phyloP scores from a whole-genome alignment of 2,113 vertebrate genomes.

The Gambusia affinis region DNA sequence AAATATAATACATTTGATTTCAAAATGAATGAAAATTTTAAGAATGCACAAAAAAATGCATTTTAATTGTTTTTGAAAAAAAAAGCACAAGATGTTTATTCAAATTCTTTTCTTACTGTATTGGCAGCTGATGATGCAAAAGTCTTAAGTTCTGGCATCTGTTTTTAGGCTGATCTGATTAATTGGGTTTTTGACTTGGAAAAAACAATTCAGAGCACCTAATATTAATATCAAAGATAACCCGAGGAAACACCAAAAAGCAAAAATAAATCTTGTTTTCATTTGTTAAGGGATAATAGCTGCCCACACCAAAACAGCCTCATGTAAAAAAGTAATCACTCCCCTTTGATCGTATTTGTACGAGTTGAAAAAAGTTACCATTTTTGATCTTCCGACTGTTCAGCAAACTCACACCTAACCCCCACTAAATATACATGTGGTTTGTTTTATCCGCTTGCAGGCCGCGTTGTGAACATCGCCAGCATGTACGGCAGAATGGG shows the following conservation, averaged over 20 bases:
- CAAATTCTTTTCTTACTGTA: no score
- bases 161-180: not conserved
- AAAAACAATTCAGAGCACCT: not conserved
- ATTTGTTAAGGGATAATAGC: not conserved
- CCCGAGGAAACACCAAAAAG: not conserved
- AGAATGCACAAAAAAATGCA: no score
- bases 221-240: not conserved
- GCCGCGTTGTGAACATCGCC: conserved; percentile 86
- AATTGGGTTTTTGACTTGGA: not conserved
- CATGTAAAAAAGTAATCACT: not conserved
- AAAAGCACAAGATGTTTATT: no score
- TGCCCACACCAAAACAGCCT: not conserved
- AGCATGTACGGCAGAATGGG: conserved; percentile 86
- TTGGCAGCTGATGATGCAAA: not conserved
- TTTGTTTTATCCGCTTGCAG: conserved; percentile 58
- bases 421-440: not conserved
- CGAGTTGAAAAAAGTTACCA: not conserved
- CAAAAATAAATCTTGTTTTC: not conserved
- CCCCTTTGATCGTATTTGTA: not conserved
- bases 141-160: not conserved
- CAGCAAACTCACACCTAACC: not conserved
- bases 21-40: not conserved
- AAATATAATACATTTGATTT: not conserved
- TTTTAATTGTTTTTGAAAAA: no score
- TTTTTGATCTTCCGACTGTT: not conserved